Percentiles rank a stretch among this genome's conserved stretches.
These are phyloP conservation scores for Amazona guildingii DNA, from an alignment of 2,113 vertebrate species.

Conservation along the genomic window DNA sequence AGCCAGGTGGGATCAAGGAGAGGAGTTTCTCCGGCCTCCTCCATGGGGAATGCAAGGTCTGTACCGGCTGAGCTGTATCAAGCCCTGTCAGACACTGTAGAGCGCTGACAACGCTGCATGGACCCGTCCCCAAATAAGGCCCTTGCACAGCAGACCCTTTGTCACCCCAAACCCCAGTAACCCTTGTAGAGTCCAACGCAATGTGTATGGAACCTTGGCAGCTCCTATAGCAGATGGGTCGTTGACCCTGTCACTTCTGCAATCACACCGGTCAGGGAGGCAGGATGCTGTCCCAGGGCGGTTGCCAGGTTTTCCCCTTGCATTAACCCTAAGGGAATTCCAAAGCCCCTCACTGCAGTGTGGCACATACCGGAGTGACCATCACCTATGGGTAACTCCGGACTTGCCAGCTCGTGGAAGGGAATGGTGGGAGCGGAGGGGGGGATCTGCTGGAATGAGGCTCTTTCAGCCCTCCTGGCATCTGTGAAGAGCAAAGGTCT, in stretches of 20 bases:
- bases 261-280: rapidly evolving
- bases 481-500: background rate
- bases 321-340: background rate
- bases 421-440: background rate
- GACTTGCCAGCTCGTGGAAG: rapidly evolving
- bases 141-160: background rate
- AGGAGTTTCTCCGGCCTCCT: background rate
- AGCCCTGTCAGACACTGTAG: background rate
- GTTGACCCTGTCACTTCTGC: background rate
- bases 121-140: background rate
- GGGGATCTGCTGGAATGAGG: background rate
- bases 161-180: background rate
- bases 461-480: too few species aligned
- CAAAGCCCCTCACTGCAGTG: background rate
- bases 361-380: rapidly evolving
- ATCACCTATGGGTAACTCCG: background rate
- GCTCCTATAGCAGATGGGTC: rapidly evolving
- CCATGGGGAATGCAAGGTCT: background rate
- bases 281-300: background rate
- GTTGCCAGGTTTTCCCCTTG: background rate
- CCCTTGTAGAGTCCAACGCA: rapidly evolving
- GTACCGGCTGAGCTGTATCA: rapidly evolving
- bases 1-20: background rate
- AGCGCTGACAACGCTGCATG: background rate
- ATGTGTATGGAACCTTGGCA: rapidly evolving